phyloP scores from a whole-genome alignment of 2,113 vertebrate genomes.

The Cebidichthys violaceus region DNA sequence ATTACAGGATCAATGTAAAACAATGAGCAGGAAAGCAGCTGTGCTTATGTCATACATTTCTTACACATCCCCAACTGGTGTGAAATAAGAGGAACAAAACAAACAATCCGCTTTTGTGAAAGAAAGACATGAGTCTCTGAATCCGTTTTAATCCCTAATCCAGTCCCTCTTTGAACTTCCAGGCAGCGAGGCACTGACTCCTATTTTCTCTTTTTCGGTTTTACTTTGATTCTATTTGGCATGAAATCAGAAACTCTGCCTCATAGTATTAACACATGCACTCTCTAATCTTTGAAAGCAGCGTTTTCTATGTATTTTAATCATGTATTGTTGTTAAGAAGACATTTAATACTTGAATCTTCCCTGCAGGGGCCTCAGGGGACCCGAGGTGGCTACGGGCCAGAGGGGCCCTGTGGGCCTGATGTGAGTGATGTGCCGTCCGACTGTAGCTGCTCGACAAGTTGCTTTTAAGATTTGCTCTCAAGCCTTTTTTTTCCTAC shows the following conservation, averaged over 20 bases:
- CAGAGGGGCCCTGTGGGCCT: conserved; percentile 82
- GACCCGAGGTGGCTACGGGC: conserved; percentile 81
- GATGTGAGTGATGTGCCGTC: conserved; percentile 81
- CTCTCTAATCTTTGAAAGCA: conserved; percentile 16
- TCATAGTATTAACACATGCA: conserved; percentile 8
- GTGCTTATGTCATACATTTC: not conserved
- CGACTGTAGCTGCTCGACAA: not conserved
- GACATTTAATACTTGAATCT: conserved; percentile 28
- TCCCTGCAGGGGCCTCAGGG: conserved; percentile 84
- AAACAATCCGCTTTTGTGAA: conserved; percentile 21
- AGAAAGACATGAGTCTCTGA: conserved; percentile 3
- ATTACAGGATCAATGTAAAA: conserved; percentile 13
- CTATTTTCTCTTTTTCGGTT: not conserved
- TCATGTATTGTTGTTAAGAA: not conserved
- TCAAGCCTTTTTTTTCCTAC: not conserved
- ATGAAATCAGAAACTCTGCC: conserved; percentile 17
- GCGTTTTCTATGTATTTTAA: conserved; percentile 14
- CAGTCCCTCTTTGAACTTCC: conserved; percentile 34
- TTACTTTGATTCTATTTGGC: conserved; percentile 37
- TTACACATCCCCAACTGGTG: not conserved
- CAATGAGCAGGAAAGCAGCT: not conserved
- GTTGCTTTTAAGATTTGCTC: not conserved
- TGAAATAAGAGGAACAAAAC: conserved; percentile 10
- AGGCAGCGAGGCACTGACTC: conserved; percentile 1
- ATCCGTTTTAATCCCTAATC: conserved; percentile 47